These are phyloP conservation scores for Orchesella flavescens DNA, from an alignment of 2,888 invertebrate genomes.

Conservation along the genomic window DNA sequence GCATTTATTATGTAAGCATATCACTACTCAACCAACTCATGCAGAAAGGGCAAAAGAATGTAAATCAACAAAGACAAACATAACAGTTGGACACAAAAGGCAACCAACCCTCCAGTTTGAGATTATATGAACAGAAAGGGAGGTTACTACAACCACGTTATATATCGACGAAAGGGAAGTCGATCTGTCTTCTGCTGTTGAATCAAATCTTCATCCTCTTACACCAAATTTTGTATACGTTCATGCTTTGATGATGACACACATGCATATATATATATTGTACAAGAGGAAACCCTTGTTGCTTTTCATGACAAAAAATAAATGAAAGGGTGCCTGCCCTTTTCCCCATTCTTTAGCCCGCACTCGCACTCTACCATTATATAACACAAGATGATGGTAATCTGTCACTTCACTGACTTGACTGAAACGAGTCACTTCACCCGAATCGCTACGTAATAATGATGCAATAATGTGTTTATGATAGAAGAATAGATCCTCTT, in stretches of 20 bases:
- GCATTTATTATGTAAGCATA: conserved; percentile 46
- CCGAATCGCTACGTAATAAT: conserved; percentile 54
- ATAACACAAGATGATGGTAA: conserved; percentile 58
- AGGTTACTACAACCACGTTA: background rate
- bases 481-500: conserved; percentile 45
- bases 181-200: conserved; percentile 49
- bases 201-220: conserved; percentile 61
- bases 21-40: too few species aligned
- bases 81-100: conserved; percentile 62
- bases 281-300: background rate
- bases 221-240: background rate
- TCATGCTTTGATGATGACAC: too few species aligned
- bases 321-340: conserved; percentile 55
- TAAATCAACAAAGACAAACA: conserved; percentile 57
- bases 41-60: conserved; percentile 43
- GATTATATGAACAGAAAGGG: conserved; percentile 42
- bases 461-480: conserved; percentile 62
- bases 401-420: conserved; percentile 62
- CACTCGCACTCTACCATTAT: conserved; percentile 12
- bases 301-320: conserved; percentile 30
- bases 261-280: background rate
- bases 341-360: background rate
- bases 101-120: conserved; percentile 49
- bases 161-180: conserved; percentile 27
- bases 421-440: conserved; percentile 60